Evolutionary conservation across 2,888 invertebrate species (phyloP).

Genomic region (Andricus quercusramuli): DNA sequence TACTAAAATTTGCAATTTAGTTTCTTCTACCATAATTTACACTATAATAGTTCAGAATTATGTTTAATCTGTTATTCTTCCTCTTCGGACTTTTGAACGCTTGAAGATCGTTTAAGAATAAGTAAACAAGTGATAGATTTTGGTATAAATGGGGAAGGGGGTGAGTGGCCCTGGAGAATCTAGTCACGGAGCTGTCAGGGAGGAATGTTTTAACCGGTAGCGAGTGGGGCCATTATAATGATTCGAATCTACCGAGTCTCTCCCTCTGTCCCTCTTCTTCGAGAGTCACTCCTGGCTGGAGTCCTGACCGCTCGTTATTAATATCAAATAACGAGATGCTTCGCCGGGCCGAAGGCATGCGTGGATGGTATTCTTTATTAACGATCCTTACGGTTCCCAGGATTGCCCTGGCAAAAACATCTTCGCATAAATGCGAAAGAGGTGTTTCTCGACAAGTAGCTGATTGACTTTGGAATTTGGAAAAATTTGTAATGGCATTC

Average conservation of each 20-base stretch:
- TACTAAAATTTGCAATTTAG: no score
- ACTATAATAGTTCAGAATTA: no score
- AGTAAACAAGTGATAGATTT: background rate
- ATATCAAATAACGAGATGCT: slow-evolving; percentile 78
- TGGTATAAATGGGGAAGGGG: background rate
- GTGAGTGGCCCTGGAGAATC: slow-evolving; percentile 2
- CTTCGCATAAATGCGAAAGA: slow-evolving; percentile 28
- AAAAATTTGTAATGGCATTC: slow-evolving; percentile 30
- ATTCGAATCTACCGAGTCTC: slow-evolving; percentile 70
- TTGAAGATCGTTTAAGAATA: background rate
- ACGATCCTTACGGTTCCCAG: slow-evolving; percentile 67
- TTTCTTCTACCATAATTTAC: no score
- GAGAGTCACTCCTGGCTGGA: slow-evolving; percentile 46
- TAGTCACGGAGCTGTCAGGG: slow-evolving; percentile 45
- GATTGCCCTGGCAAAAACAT: slow-evolving; percentile 22
- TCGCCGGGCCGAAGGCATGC: slow-evolving; percentile 63
- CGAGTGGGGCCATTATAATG: slow-evolving; percentile 73
- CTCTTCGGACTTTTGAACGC: no score
- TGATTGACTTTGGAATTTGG: slow-evolving; percentile 13
- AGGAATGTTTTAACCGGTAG: slow-evolving; percentile 72
- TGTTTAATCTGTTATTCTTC: no score
- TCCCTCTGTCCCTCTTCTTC: slow-evolving; percentile 42
- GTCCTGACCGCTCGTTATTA: slow-evolving; percentile 72
- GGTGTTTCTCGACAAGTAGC: slow-evolving; percentile 34
- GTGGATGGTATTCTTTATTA: slow-evolving; percentile 75